Evolutionary conservation across 2,888 invertebrate genomes (phyloP), one percentile per base, ranked within the genome.

Genomic region (Tribolium freemani): DNA sequence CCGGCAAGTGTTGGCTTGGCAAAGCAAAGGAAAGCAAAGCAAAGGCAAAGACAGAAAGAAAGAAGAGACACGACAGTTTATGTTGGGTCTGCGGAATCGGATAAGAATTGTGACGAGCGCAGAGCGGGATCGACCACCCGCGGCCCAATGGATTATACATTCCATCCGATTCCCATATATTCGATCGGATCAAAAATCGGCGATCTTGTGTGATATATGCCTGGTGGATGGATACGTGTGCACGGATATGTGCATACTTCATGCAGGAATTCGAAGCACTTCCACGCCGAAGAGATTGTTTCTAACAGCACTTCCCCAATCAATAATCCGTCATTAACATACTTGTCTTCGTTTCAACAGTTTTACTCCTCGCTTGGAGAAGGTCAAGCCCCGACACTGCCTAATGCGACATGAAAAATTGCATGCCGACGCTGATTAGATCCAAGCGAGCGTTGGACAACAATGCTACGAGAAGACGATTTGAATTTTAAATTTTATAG

Each of bases 121-220:
- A 71, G 57, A 53, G 45, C 61, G 61, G 76, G 71, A 38, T 69
- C 72, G 77, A 79, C 78, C 78, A 80, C 82, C 81, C 77, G 80
- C 75, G 78, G 79, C 72, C 71, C 69, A 71, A 71, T 72, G 64
- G 76, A 78, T 79, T 76, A 76, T 75, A 75, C 81, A 82, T 82
- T 81, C 80, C 81, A 79, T 76, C 74, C 71, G 76, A 78, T 79
- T 79, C 79, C 78, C 78, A 75, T 79, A 77, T 79, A 78, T 72
- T 76, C 76, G 77, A 81, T 79, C 77, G 75, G 73, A 76, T 79
- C 76, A 77, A 76, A 78, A 78, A 79, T 56, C 75, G 71, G 68
- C 72, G 72, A 76, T 75, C 75, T 69, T 75, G 77, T 75, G 77
- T 76, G 77, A 77, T 77, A 77, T 77, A 77, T 77, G 73, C 75